Evolutionary conservation across 53 echinoderm and acorn worm genomes (phyloP).

Genomic region (Paracentrotus lividus): DNA sequence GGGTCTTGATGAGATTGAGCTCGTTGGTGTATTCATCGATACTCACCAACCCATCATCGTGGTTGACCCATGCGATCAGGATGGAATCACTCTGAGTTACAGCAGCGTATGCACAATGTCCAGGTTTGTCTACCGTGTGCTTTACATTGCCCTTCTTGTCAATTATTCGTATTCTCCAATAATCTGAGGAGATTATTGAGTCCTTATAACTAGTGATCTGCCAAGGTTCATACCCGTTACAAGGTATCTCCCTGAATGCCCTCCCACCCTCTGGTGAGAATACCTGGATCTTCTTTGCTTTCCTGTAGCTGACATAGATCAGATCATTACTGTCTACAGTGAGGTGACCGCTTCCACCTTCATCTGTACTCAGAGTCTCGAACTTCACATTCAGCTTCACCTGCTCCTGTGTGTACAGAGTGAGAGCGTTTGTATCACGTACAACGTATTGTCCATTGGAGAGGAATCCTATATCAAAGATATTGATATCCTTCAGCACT

Average conservation of each 20-base stretch:
- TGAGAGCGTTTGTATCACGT: too few species aligned
- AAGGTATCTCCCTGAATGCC: not conserved
- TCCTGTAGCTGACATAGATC: not conserved
- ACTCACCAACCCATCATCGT: slow-evolving; percentile 45
- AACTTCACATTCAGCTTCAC: too few species aligned
- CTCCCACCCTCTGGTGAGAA: not conserved
- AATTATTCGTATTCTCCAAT: too few species aligned
- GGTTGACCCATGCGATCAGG: slow-evolving; percentile 66
- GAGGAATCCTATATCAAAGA: too few species aligned
- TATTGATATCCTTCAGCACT: not conserved
- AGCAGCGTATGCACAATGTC: slow-evolving; percentile 50
- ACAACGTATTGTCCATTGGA: too few species aligned
- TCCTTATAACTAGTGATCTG: too few species aligned
- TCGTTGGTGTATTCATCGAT: slow-evolving; percentile 55
- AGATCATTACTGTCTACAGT: not conserved
- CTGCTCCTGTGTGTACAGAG: too few species aligned
- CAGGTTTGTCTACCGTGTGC: too few species aligned
- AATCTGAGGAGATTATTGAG: too few species aligned
- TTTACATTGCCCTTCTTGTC: too few species aligned
- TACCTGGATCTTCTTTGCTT: not conserved
- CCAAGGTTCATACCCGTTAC: too few species aligned
- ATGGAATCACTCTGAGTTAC: slow-evolving; percentile 10
- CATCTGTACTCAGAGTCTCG: too few species aligned
- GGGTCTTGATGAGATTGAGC: slow-evolving; percentile 46
- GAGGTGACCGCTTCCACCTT: not conserved